A percentile compares a stretch with the other conserved stretches of the same genome.
Conservation (phyloP, 2,113 vertebrate species). For the Acanthisitta chloris region DNA sequence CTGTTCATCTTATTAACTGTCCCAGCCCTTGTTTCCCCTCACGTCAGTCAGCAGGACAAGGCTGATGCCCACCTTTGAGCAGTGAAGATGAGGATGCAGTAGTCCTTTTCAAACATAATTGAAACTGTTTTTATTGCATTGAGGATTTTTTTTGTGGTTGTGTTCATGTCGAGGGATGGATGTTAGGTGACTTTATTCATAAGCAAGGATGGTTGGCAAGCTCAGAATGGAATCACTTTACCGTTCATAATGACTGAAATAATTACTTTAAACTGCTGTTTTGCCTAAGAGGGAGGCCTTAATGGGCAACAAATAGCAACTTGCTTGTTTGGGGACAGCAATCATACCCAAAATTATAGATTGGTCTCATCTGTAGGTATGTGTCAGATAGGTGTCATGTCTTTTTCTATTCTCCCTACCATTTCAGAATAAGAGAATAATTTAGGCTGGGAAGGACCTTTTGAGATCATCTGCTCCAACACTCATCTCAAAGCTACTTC, state of each 20-base stretch:
- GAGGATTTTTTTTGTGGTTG: background rate
- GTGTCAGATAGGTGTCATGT: background rate
- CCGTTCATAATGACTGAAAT: background rate
- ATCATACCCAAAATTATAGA: background rate
- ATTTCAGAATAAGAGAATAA: background rate
- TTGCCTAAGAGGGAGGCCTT: background rate
- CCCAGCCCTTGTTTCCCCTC: background rate
- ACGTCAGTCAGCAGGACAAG: background rate
- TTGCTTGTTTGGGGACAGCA: background rate
- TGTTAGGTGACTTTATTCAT: background rate
- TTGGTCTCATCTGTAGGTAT: background rate
- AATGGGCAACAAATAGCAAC: background rate
- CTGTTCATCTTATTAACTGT: background rate
- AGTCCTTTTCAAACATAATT: background rate
- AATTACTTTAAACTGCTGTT: background rate
- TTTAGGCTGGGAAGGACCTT: background rate
- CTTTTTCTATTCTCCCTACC: background rate
- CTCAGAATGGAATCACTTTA: background rate
- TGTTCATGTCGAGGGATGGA: background rate
- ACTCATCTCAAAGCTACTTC: background rate
- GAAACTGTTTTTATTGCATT: background rate
- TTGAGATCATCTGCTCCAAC: background rate
- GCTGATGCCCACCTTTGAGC: background rate
- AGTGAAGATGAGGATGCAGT: background rate
- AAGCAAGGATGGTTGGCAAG: background rate